A percentile compares a stretch with the other conserved stretches of the same genome.
Conservation (phyloP, 2,797 vertebrate genomes). For the Tamandua tetradactyla region DNA sequence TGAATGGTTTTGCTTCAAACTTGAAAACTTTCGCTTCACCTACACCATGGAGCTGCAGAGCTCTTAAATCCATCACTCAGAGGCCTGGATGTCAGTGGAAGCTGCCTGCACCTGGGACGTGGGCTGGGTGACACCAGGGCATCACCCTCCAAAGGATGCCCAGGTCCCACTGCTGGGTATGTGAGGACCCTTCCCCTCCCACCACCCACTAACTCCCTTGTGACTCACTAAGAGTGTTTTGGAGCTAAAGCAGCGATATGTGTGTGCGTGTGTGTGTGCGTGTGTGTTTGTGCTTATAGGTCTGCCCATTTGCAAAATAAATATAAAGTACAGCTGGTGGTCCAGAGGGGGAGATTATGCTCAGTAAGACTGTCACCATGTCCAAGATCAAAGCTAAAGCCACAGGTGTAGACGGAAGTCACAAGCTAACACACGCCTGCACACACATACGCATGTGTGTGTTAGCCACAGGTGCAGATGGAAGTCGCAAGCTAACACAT, state of each 20-base stretch:
- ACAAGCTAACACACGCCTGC: accelerated
- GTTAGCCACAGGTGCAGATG: accelerated
- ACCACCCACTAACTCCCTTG: not conserved
- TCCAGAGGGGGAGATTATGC: not conserved
- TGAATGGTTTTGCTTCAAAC: no score
- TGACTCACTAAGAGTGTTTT: not conserved
- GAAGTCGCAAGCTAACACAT: not conserved
- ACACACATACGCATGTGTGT: no score
- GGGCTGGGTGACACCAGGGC: not conserved
- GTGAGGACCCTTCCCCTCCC: not conserved
- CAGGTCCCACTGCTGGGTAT: not conserved
- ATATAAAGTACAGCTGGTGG: not conserved
- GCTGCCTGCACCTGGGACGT: not conserved
- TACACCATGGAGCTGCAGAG: not conserved
- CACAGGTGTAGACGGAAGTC: not conserved
- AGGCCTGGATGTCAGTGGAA: not conserved
- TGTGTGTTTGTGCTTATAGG: no score
- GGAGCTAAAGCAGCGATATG: not conserved
- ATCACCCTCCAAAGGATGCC: not conserved
- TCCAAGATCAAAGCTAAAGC: accelerated
- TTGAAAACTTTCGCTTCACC: accelerated
- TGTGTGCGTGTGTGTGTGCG: accelerated
- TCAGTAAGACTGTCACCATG: not conserved
- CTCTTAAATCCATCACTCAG: not conserved
- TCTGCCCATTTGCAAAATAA: not conserved